Conservation (phyloP, 2,797 vertebrate genomes). For the Petrocephalus sullivani region DNA sequence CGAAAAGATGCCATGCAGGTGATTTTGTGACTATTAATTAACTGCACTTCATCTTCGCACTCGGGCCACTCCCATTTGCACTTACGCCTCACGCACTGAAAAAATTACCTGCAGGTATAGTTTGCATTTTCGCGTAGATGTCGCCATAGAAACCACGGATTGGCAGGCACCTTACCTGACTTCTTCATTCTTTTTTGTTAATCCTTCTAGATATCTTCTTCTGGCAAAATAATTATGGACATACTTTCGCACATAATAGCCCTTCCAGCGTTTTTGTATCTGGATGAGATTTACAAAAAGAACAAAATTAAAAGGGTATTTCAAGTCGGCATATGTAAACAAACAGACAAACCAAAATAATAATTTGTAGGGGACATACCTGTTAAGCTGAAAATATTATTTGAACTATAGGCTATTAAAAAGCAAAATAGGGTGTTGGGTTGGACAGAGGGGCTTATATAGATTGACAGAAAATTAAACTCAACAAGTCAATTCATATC, state of each 20-base stretch:
- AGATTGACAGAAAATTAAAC: not conserved
- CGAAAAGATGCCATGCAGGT: not conserved
- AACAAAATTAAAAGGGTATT: constrained; percentile 15
- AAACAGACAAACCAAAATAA: not conserved
- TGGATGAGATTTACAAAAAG: constrained; percentile 42
- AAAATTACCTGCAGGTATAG: not conserved
- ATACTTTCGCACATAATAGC: constrained; percentile 76
- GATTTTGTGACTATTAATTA: not conserved
- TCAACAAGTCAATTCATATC: not conserved
- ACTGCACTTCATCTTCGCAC: not conserved
- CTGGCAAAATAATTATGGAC: constrained; percentile 80
- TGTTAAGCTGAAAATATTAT: not conserved
- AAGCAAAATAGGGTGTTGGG: not conserved
- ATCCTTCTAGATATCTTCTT: constrained; percentile 72
- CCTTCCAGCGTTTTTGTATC: constrained; percentile 87
- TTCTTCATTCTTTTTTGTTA: constrained; percentile 69
- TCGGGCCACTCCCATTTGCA: not conserved
- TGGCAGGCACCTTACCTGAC: constrained; percentile 68
- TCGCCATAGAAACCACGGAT: not conserved
- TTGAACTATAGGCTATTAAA: not conserved
- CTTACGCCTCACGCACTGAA: not conserved
- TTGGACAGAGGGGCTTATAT: not conserved
- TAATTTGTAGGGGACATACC: not conserved
- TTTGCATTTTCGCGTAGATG: not conserved
- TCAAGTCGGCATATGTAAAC: not conserved